Base-by-base conservation (phyloP, 1,140 invertebrate species). In the Aporrectodea caliginosa region DNA sequence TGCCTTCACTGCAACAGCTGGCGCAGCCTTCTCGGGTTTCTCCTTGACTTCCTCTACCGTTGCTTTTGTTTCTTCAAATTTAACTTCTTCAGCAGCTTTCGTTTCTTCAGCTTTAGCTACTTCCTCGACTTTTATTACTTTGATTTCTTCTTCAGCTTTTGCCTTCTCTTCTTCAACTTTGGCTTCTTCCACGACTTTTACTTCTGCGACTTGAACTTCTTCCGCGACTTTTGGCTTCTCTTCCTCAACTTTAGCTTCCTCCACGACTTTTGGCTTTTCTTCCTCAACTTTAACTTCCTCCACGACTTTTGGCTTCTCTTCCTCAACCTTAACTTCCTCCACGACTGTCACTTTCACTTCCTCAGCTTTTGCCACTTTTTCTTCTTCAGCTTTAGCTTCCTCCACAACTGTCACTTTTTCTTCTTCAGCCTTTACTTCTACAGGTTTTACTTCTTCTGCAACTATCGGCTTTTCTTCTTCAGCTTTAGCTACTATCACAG, bases 381-480 rank as follows among this genome's bases (percentile, higher is more conserved):
- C n/a, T 6, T 12, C 43, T 58, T 58, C 43, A 12, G 22, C 6
- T 58, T 58, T 58, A 6, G 22, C 43, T 58, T 58, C 43, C 22
- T 58, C 6, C 22, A 58, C 43, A 12, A 12, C 43, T 58, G n/a
- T 68, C 76, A 73, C 32, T 80, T 29, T 34, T 16, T n/a, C 22
- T 35, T 75, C 73, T 75, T 2, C 35, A 12, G 6, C 43, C 35
- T 29, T 35, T 32, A 35, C 6, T 78, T 73, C 31, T 12, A 14
- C 31, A 22, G 22, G 22, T 33, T 72, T 58, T 70, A n/a, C 80
- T 35, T 29, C 34, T 35, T 79, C 78, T 75, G 79, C 16, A 27
- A 29, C 69, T 31, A 69, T 27, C 29, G 78, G 32, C 71, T 82
- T 77, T 80, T 72, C 81, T 76, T 81, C 81, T 69, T 32, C 43